phyloP scores from a whole-genome alignment of 1,140 invertebrate species.

The Apolygus lucorum region DNA sequence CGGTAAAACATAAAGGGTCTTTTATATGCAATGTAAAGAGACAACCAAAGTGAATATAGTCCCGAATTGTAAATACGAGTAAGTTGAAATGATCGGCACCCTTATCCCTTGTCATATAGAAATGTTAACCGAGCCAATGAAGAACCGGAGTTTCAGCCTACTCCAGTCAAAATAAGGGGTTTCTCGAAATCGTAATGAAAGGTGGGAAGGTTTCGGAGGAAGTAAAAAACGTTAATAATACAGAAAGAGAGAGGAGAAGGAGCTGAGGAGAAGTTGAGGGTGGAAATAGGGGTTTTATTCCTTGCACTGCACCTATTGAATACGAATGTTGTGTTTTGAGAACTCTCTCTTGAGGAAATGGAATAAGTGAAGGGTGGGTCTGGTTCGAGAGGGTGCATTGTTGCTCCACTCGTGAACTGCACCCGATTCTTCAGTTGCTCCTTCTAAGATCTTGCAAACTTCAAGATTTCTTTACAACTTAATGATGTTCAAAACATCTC shows the following conservation, averaged over 20 bases:
- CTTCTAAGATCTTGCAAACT: no score
- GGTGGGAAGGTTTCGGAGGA: neutral
- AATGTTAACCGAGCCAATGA: neutral
- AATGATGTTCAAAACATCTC: no score
- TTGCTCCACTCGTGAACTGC: no score
- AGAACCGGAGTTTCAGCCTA: neutral
- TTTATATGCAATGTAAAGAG: neutral
- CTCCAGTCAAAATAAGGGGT: neutral
- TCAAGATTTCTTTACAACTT: no score
- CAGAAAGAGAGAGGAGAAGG: neutral
- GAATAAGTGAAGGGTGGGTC: neutral
- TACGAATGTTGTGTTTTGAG: conserved; percentile 12
- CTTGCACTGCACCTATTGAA: conserved; percentile 2
- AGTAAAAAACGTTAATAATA: conserved; percentile 11
- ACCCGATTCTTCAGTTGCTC: neutral
- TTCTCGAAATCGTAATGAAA: conserved; percentile 2
- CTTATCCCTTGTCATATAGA: neutral
- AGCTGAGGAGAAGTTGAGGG: neutral
- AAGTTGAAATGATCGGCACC: neutral
- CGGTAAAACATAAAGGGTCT: no score
- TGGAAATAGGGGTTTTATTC: conserved; percentile 5
- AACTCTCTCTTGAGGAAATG: conserved; percentile 13
- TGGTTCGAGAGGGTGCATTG: neutral
- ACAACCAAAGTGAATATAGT: neutral
- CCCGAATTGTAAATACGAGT: neutral